Evolutionary conservation across 2,113 vertebrate species (phyloP).

Genomic region (Ploceus nigricollis): DNA sequence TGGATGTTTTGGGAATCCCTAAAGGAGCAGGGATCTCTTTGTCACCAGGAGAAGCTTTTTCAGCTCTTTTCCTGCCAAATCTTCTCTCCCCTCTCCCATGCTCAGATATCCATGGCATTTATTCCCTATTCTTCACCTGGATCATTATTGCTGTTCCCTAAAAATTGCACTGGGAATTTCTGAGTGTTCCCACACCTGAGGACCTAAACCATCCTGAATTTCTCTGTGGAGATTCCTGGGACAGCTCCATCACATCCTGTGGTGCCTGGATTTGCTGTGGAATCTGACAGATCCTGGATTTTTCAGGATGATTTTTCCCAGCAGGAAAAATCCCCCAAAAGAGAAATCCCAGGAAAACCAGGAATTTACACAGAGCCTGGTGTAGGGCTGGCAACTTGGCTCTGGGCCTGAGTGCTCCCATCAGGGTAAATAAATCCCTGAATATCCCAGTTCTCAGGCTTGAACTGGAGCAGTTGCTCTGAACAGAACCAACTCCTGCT

Average conservation of each 20-base stretch:
- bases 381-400: neutral
- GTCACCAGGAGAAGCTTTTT: neutral
- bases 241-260: neutral
- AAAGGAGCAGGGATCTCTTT: neutral
- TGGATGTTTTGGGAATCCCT: neutral
- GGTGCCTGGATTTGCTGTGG: neutral
- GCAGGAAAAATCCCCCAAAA: neutral
- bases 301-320: neutral
- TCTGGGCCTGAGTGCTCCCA: neutral
- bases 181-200: neutral
- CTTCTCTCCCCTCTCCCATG: neutral
- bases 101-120: neutral
- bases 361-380: rapidly evolving
- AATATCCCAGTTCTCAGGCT: neutral
- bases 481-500: neutral
- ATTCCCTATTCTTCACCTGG: neutral
- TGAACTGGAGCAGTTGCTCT: neutral
- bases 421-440: neutral
- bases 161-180: neutral
- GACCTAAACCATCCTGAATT: neutral
- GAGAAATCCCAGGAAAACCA: neutral
- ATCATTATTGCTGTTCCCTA: neutral
- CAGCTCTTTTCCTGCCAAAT: neutral
- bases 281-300: rapidly evolving
- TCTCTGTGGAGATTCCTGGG: neutral